Percentiles rank a stretch among this genome's conserved stretches.
phyloP scores from a whole-genome alignment of 2,888 invertebrate species.

The Mechanitis mazaeus region DNA sequence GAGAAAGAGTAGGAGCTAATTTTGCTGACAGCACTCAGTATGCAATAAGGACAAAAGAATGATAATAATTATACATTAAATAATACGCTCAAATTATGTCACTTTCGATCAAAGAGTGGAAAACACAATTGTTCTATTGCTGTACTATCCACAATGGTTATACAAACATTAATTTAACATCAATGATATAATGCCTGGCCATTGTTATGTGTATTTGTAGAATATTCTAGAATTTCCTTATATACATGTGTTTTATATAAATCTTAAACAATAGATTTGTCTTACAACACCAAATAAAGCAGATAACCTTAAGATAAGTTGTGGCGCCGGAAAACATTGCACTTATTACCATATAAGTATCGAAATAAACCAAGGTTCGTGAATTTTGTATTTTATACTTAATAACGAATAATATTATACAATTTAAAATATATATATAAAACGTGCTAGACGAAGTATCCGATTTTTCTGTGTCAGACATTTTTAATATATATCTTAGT shows the following conservation, averaged over 20 bases:
- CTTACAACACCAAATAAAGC: background rate
- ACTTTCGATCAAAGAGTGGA: background rate
- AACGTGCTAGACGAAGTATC: too few species aligned
- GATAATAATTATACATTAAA: background rate
- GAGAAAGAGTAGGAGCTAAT: too few species aligned
- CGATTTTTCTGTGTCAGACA: too few species aligned
- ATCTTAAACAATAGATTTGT: background rate
- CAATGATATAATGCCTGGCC: background rate
- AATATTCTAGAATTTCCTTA: background rate
- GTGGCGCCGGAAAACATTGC: background rate
- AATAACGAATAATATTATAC: too few species aligned
- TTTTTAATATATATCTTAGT: too few species aligned
- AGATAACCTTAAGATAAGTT: slow-evolving; percentile 4
- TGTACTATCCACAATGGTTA: background rate
- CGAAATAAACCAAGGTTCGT: background rate
- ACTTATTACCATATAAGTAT: background rate
- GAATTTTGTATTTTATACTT: background rate
- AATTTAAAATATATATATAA: too few species aligned
- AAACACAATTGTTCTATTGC: slow-evolving; percentile 2
- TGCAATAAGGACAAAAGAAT: too few species aligned
- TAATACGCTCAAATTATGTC: background rate
- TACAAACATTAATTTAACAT: slow-evolving; percentile 1
- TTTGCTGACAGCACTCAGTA: too few species aligned
- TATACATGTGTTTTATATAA: background rate
- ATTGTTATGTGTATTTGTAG: background rate